Percentiles rank a stretch among this genome's conserved stretches.
phyloP scores from a whole-genome alignment of 1,140 invertebrate species.

The Danaus melanippus region DNA sequence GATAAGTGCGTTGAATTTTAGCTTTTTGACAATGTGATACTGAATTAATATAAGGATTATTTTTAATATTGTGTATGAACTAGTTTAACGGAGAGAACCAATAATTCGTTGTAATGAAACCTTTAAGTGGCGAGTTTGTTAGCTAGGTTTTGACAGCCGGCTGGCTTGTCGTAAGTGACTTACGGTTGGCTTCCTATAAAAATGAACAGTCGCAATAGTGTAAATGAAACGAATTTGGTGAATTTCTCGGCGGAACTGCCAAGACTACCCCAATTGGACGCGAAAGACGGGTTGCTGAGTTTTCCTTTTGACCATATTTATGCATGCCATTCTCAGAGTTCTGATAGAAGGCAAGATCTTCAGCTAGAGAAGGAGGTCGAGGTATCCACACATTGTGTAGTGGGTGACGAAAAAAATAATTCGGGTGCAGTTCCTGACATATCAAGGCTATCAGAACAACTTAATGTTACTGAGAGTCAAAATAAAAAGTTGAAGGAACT shows the following conservation, averaged over 20 bases:
- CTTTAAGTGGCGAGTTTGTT: slow-evolving; percentile 45
- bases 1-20: slow-evolving; percentile 35
- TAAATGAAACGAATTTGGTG: slow-evolving; percentile 64
- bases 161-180: slow-evolving; percentile 49
- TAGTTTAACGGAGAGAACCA: slow-evolving; percentile 20
- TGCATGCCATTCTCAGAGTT: slow-evolving; percentile 50
- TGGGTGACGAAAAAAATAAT: slow-evolving; percentile 33
- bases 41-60: slow-evolving; percentile 24
- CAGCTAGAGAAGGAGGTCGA: slow-evolving; percentile 47
- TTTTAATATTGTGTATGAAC: slow-evolving; percentile 22
- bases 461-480: slow-evolving; percentile 38
- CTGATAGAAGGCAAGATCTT: slow-evolving; percentile 35
- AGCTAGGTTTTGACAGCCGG: slow-evolving; percentile 61
- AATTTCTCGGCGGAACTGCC: slow-evolving; percentile 54
- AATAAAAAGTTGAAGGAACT: slow-evolving; percentile 51
- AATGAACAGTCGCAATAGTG: slow-evolving; percentile 65
- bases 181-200: slow-evolving; percentile 48
- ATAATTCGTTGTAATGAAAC: slow-evolving; percentile 47
- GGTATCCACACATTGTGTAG: slow-evolving; percentile 38
- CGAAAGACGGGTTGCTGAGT: slow-evolving; percentile 55
- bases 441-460: slow-evolving; percentile 28
- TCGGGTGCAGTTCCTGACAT: slow-evolving; percentile 22
- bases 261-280: slow-evolving; percentile 47
- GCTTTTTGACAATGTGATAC: slow-evolving; percentile 52
- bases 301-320: slow-evolving; percentile 65